These are phyloP conservation scores for human (Homo sapiens) DNA, from an alignment of 2,113 vertebrate species.

Conservation along the genomic window DNA sequence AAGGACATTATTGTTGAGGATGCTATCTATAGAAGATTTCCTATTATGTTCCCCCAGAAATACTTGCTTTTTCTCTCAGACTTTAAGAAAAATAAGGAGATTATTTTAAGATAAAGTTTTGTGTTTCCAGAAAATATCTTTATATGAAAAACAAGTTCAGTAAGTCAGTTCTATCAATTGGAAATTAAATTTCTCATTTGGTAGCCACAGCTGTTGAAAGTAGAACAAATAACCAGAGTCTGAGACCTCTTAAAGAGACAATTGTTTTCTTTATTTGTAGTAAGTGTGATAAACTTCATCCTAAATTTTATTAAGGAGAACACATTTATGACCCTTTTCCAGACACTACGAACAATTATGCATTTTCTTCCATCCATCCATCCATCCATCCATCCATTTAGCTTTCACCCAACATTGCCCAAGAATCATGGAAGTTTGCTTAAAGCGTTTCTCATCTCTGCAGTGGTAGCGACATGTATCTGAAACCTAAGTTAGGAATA, in stretches of 20 bases:
- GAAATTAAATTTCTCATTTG: not conserved
- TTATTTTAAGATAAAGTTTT: constrained; percentile 6
- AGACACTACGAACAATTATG: not conserved
- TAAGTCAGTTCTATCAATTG: not conserved
- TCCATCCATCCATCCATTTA: not conserved
- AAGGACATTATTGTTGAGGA: constrained; percentile 64
- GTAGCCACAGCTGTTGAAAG: not conserved
- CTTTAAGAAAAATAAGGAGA: constrained; percentile 45
- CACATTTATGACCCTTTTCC: not conserved
- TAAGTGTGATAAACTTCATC: not conserved
- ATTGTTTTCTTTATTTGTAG: not conserved
- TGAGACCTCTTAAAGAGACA: not conserved
- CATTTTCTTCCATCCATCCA: not conserved
- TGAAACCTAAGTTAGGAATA: not conserved
- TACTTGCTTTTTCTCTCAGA: constrained; percentile 11
- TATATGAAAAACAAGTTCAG: not conserved
- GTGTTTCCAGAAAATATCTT: constrained; percentile 42
- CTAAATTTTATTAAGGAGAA: not conserved
- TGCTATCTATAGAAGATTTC: not conserved
- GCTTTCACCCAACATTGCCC: not conserved
- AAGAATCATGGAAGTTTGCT: not conserved
- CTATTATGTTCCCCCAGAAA: not conserved
- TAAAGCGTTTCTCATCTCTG: not conserved
- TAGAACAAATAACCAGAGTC: not conserved
- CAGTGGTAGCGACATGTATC: not conserved